Conservation (phyloP, 2,113 vertebrate genomes). For the Channa maculata region DNA sequence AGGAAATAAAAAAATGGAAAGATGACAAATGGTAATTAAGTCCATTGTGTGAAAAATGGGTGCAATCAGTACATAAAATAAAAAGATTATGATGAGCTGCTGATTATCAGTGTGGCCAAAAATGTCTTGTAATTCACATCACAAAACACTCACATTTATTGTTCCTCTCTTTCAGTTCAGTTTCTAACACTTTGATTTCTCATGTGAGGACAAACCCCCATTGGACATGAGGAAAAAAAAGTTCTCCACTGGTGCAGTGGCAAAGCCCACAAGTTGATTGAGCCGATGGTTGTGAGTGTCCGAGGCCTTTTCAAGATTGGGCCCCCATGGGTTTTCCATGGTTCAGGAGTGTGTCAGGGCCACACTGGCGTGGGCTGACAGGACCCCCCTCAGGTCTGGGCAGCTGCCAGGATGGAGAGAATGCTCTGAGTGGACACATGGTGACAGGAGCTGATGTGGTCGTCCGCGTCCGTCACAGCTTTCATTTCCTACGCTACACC, state of each 20-base stretch:
- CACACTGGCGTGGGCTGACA: slow-evolving; percentile 60
- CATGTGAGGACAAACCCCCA: slow-evolving; percentile 30
- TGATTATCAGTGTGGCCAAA: slow-evolving; percentile 37
- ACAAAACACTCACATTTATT: neutral
- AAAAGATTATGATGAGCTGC: slow-evolving; percentile 47
- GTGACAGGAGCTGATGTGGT: slow-evolving; percentile 78
- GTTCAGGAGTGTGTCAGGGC: slow-evolving; percentile 46
- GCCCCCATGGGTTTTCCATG: slow-evolving; percentile 53
- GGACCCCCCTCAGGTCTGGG: slow-evolving; percentile 50
- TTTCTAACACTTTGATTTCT: slow-evolving; percentile 53
- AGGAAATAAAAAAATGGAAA: slow-evolving; percentile 4
- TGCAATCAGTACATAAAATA: slow-evolving; percentile 60
- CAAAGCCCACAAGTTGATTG: slow-evolving; percentile 65
- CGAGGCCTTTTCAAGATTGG: slow-evolving; percentile 47
- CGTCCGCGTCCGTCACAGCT: slow-evolving; percentile 71
- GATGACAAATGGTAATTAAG: slow-evolving; percentile 58
- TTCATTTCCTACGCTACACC: slow-evolving; percentile 75
- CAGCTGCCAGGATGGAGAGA: slow-evolving; percentile 69
- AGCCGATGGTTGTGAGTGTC: slow-evolving; percentile 56
- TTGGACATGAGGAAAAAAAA: slow-evolving; percentile 39
- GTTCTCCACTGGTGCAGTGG: slow-evolving; percentile 31
- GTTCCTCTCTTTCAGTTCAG: neutral
- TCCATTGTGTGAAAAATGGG: slow-evolving; percentile 47
- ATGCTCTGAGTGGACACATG: slow-evolving; percentile 45
- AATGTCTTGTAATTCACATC: slow-evolving; percentile 29